Percentiles rank a stretch among this genome's conserved stretches.
These are phyloP conservation scores for Oostethus manadensis DNA, from an alignment of 2,113 vertebrate genomes.

Conservation along the genomic window DNA sequence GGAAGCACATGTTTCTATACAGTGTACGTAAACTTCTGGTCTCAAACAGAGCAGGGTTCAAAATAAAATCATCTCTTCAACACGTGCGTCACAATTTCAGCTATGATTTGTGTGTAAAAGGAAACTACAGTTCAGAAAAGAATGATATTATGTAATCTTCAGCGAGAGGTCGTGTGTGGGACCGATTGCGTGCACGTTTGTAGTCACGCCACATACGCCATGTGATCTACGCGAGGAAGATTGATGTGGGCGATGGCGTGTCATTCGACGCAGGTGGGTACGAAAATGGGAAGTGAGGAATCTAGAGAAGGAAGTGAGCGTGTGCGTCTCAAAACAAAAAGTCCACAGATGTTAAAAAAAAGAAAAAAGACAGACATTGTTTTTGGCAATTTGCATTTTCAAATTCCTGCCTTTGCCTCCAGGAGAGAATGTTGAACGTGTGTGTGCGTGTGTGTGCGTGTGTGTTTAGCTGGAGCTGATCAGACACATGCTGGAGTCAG, in stretches of 20 bases:
- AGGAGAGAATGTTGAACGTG: conserved; percentile 15
- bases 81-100: too few relatives aligned
- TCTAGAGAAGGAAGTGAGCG: conserved; percentile 22
- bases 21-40: too few relatives aligned
- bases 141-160: too few relatives aligned
- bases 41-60: too few relatives aligned
- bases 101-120: too few relatives aligned
- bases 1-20: too few relatives aligned
- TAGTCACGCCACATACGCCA: neutral
- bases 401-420: conserved; percentile 2
- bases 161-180: conserved; percentile 9
- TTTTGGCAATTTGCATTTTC: conserved; percentile 4
- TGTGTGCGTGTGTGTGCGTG: too few relatives aligned
- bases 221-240: too few relatives aligned
- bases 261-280: conserved; percentile 2
- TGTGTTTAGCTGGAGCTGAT: conserved; percentile 84
- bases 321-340: neutral
- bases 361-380: neutral
- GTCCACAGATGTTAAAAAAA: neutral
- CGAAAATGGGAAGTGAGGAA: conserved; percentile 30
- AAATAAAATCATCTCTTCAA: too few relatives aligned
- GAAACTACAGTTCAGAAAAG: too few relatives aligned
- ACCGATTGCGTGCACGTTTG: neutral
- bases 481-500: conserved; percentile 81
- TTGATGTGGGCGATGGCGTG: neutral